These are phyloP conservation scores for Bombylius discolor DNA, from an alignment of 2,888 invertebrate species.

Conservation along the genomic window DNA sequence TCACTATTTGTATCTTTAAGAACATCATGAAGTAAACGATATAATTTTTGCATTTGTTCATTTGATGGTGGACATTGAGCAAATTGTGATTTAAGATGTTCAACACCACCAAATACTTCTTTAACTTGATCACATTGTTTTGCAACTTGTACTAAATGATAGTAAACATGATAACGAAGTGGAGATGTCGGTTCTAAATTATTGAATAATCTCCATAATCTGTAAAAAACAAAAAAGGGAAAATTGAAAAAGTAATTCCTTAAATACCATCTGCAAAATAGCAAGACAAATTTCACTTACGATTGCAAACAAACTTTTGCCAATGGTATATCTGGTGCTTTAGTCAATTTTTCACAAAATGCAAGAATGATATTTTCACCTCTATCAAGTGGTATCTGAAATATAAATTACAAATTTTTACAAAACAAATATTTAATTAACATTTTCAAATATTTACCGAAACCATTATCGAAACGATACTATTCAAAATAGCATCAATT, in stretches of 20 bases:
- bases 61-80: conserved; percentile 66
- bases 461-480: conserved; percentile 92
- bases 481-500: conserved; percentile 86
- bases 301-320: conserved; percentile 72
- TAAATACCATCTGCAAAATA: background rate
- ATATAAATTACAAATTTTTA: conserved; percentile 1
- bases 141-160: conserved; percentile 79
- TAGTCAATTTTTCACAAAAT: conserved; percentile 84
- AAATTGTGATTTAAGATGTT: conserved; percentile 70
- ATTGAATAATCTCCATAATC: conserved; percentile 83
- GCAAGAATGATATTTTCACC: conserved; percentile 79
- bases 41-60: conserved; percentile 83
- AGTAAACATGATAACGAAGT: conserved; percentile 84
- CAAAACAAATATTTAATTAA: background rate
- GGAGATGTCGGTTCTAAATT: conserved; percentile 74
- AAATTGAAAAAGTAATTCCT: background rate
- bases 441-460: conserved; percentile 44
- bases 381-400: conserved; percentile 67
- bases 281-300: conserved; percentile 42
- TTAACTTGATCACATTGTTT: conserved; percentile 75
- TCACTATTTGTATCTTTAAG: conserved; percentile 78
- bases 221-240: conserved; percentile 25
- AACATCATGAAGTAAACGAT: conserved; percentile 79
- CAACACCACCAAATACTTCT: conserved; percentile 73
- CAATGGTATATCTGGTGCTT: conserved; percentile 69